Conservation (phyloP, 2,888 invertebrate species). For the Homarus gammarus region DNA sequence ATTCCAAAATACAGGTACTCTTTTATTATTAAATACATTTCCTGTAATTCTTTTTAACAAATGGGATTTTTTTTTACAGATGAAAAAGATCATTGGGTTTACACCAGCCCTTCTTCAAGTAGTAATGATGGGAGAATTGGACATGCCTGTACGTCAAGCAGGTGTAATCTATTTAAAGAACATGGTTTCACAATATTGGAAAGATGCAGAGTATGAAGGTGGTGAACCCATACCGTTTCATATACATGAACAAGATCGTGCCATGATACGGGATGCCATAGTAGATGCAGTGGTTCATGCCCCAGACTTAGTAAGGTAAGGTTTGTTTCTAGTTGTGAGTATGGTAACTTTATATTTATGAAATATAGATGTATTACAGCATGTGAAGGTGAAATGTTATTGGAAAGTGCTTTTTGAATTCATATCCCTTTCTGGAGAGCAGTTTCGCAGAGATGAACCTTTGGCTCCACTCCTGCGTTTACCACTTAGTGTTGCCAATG, state of each 20-base stretch:
- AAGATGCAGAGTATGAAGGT: constrained; percentile 85
- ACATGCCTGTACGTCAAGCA: constrained; percentile 96
- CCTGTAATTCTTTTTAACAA: too few relatives aligned
- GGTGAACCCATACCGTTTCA: constrained; percentile 89
- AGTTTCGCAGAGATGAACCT: too few relatives aligned
- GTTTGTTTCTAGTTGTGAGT: constrained; percentile 6
- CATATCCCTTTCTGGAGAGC: too few relatives aligned
- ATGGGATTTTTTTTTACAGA: constrained; percentile 84
- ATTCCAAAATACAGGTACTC: too few relatives aligned
- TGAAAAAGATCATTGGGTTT: constrained; percentile 97
- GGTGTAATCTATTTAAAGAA: constrained; percentile 98
- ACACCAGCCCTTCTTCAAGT: constrained; percentile 95
- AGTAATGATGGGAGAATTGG: constrained; percentile 92
- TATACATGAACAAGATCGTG: constrained; percentile 97
- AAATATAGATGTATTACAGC: not conserved
- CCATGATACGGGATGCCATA: constrained; percentile 93
- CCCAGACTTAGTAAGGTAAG: constrained; percentile 88
- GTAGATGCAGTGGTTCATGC: constrained; percentile 97
- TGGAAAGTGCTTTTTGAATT: too few relatives aligned
- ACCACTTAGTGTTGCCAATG: too few relatives aligned
- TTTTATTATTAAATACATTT: too few relatives aligned
- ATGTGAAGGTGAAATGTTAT: too few relatives aligned
- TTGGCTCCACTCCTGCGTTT: too few relatives aligned
- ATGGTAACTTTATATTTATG: not conserved
- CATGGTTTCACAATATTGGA: constrained; percentile 92